Evolutionary conservation across 2,888 invertebrate genomes (phyloP), one percentile per base, ranked within the genome.

Genomic region (Priocnemis perturbator): DNA sequence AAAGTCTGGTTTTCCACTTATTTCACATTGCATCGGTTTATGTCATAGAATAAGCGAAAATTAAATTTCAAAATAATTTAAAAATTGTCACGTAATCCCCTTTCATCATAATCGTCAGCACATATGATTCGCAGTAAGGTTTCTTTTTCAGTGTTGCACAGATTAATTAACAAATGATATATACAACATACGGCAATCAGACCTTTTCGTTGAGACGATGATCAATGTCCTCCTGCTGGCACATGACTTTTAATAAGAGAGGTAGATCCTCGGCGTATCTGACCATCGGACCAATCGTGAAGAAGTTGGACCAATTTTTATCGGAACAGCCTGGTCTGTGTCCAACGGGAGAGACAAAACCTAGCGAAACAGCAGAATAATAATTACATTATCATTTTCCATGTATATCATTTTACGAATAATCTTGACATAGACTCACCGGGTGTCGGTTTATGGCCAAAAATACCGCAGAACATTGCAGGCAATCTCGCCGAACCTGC

Each of bases 401-500:
- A 37, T 37, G 19, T 15, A 14, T 17, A 60, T 20, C 48, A 20
- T 20, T 20, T 63, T 26, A 5, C 2, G 11, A 37, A 37, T 9
- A 3, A 26, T 26, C 26, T 26, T 26, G n/a, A n/a, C 26, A 26
- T 26, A 2, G 17, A 61, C 73, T 81, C 69, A 85, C 92, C 92
- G 0, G 94, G 93, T 53, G 95, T 93, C 0, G 97, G 95, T 85
- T 97, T 97, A 87, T 98, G 97, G n/a, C 97, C 97, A 90, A 94
- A 98, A 64, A 98, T 93, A 21, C 98, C 98, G 83, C 95, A 96
- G 88, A 96, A 97, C 92, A 95, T 95, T 0, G 96, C 94, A 0
- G 98, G 98, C 83, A 98, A 91, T 59, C 98, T 91, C 15, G 96
- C 93, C 2, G 97, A 97, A 0, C 98, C 98, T 0, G 95, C 97